A percentile compares a stretch with the other conserved stretches of the same genome.
Evolutionary conservation across 2,888 invertebrate species (phyloP).

Genomic region (Drosophila heteroneura): DNA sequence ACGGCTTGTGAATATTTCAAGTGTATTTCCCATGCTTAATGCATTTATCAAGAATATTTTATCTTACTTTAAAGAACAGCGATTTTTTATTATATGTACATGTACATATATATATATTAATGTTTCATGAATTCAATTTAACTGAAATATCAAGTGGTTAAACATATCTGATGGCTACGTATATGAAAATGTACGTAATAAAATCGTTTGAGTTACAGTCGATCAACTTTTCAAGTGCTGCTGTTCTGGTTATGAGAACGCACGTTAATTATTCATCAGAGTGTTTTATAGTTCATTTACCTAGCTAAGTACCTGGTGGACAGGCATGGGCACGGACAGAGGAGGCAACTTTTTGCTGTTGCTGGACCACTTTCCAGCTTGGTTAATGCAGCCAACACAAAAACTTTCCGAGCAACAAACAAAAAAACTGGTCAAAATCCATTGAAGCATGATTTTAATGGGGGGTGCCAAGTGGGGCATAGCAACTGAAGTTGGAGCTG

Average conservation of each 20-base stretch:
- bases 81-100: background rate
- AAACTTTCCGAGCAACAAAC: slow-evolving; percentile 62
- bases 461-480: slow-evolving; percentile 31
- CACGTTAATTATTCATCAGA: slow-evolving; percentile 67
- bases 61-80: background rate
- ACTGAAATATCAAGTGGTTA: background rate
- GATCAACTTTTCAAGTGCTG: slow-evolving; percentile 39
- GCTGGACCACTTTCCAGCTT: slow-evolving; percentile 49
- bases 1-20: background rate
- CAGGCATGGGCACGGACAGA: background rate
- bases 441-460: slow-evolving; percentile 77
- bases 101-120: background rate
- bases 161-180: background rate
- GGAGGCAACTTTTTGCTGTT: slow-evolving; percentile 35
- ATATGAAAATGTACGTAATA: background rate
- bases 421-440: slow-evolving; percentile 74
- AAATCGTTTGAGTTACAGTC: slow-evolving; percentile 16
- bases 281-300: slow-evolving; percentile 77
- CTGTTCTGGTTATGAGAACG: slow-evolving; percentile 42
- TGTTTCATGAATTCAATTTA: background rate
- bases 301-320: slow-evolving; percentile 50
- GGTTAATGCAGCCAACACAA: slow-evolving; percentile 51
- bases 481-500: background rate
- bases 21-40: background rate
- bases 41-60: background rate